Evolutionary conservation across 2,797 vertebrate species (phyloP).

Genomic region (Huso huso): DNA sequence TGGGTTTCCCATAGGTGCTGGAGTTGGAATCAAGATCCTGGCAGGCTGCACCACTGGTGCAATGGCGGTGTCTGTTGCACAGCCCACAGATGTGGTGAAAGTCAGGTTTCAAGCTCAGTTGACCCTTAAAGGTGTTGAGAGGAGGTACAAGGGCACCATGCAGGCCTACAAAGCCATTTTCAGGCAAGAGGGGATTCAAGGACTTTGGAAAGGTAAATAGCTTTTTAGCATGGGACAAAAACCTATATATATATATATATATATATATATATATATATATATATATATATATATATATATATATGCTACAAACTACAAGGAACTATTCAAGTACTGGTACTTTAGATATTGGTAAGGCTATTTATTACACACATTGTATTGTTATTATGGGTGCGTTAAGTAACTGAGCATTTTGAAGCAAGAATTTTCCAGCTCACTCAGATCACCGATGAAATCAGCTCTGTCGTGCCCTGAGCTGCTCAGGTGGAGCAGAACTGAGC

Average conservation of each 20-base stretch:
- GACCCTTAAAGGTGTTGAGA: constrained; percentile 61
- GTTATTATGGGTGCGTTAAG: no score
- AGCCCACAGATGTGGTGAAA: constrained; percentile 81
- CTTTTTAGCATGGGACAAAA: no score
- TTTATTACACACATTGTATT: no score
- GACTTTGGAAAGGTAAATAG: constrained; percentile 80
- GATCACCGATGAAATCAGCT: no score
- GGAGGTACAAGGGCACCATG: constrained; percentile 73
- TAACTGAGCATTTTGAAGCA: no score
- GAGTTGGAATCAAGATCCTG: constrained; percentile 59
- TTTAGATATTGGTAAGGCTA: neutral
- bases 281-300: no score
- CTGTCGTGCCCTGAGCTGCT: no score
- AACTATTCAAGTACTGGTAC: neutral
- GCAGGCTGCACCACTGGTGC: constrained; percentile 77
- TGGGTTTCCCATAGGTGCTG: constrained; percentile 40
- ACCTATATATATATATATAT: no score
- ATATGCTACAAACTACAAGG: no score
- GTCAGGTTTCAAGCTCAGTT: constrained; percentile 78
- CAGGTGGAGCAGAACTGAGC: no score
- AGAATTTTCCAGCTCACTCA: no score
- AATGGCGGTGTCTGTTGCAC: constrained; percentile 71
- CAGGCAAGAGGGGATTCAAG: constrained; percentile 64
- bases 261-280: no score
- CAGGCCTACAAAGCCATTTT: constrained; percentile 78